phyloP scores from a whole-genome alignment of 2,797 vertebrate species.

The Aythya fuligula region DNA sequence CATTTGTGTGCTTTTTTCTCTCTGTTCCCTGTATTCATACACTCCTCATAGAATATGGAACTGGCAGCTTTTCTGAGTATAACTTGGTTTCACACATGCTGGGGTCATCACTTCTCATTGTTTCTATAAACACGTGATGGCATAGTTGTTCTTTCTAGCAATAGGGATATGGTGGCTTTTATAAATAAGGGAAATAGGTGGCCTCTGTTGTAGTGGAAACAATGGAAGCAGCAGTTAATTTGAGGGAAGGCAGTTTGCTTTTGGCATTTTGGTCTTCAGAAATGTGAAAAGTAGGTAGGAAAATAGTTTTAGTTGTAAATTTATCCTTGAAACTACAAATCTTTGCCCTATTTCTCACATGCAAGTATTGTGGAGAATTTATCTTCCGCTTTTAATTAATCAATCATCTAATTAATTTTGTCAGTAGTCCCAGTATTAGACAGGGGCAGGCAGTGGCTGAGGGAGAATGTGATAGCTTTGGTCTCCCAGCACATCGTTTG shows the following conservation, averaged over 20 bases:
- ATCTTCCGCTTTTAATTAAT: not conserved
- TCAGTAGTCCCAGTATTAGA: not conserved
- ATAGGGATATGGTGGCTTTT: not conserved
- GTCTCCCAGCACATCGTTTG: not conserved
- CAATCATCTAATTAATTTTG: not conserved
- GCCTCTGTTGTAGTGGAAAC: constrained; percentile 33
- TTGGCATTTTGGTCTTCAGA: constrained; percentile 2
- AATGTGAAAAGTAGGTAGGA: not conserved
- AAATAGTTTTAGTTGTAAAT: not conserved
- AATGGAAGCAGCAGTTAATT: constrained; percentile 23
- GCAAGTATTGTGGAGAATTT: not conserved
- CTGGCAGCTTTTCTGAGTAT: not conserved
- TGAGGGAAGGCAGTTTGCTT: not conserved
- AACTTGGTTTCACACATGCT: constrained; percentile 31
- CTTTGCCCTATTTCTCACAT: not conserved
- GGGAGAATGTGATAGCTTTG: not conserved
- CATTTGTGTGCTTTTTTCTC: not conserved
- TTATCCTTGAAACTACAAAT: not conserved
- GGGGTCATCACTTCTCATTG: constrained; percentile 43
- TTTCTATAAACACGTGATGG: not conserved
- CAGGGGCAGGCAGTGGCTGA: not conserved
- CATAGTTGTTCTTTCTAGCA: not conserved
- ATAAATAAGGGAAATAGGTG: constrained; percentile 58
- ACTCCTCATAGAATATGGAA: not conserved
- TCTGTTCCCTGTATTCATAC: not conserved